These are phyloP conservation scores for Rhineura floridana DNA, from an alignment of 2,113 vertebrate genomes.

Conservation along the genomic window DNA sequence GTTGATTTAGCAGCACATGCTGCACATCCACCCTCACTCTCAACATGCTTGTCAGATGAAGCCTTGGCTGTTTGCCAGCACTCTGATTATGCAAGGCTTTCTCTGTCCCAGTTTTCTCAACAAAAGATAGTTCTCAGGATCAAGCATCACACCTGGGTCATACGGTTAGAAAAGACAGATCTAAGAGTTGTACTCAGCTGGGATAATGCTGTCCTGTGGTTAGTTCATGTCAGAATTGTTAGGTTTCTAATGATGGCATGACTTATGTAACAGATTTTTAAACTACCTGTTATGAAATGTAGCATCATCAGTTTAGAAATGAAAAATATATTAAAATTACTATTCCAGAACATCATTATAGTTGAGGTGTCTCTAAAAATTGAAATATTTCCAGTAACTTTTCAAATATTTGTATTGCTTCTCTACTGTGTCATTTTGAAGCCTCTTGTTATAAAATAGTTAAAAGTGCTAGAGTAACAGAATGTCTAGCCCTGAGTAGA, in stretches of 20 bases:
- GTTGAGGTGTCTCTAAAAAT: slow-evolving; percentile 32
- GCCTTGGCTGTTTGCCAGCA: slow-evolving; percentile 69
- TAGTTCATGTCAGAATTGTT: slow-evolving; percentile 62
- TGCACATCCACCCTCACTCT: slow-evolving; percentile 66
- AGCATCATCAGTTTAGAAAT: slow-evolving; percentile 30
- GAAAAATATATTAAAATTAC: slow-evolving; percentile 32
- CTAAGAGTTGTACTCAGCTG: slow-evolving; percentile 60
- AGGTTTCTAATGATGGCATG: slow-evolving; percentile 54
- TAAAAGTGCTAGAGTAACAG: neutral
- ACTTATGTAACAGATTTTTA: slow-evolving; percentile 16
- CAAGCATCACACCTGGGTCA: slow-evolving; percentile 55
- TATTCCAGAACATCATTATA: slow-evolving; percentile 24
- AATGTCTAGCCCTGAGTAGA: slow-evolving; percentile 2
- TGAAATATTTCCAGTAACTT: neutral
- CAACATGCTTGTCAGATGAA: slow-evolving; percentile 63
- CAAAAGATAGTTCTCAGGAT: slow-evolving; percentile 63
- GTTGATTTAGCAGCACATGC: slow-evolving; percentile 59
- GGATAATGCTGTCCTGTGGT: slow-evolving; percentile 64
- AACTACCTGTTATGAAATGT: neutral
- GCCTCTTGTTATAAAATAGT: slow-evolving; percentile 32
- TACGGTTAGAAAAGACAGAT: slow-evolving; percentile 58
- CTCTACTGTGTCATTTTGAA: neutral
- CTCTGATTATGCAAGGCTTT: slow-evolving; percentile 61
- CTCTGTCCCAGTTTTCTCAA: slow-evolving; percentile 61
- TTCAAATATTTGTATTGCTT: neutral